Evolutionary conservation across 2,797 vertebrate species (phyloP), one percentile per base, ranked within the genome.

Genomic region (Pseudochaenichthys georgianus): DNA sequence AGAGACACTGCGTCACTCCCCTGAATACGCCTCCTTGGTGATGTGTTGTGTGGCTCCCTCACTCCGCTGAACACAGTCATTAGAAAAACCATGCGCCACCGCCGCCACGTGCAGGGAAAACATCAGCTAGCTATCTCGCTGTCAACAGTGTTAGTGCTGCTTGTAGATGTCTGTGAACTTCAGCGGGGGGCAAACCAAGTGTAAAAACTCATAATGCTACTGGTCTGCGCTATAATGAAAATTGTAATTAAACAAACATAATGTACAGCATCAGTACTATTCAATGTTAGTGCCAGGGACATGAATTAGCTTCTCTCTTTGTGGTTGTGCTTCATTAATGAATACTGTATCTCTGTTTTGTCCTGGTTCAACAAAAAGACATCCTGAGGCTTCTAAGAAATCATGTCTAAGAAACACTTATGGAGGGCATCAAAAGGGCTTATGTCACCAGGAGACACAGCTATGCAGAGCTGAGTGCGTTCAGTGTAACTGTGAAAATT

Each of bases 31-130:
- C 73, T 71, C 51, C 57, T 61, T 70, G 21, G 53, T 64, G 70
- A 81, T 28, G 74, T 73, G 60, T 57, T 83, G 48, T 1, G 5
- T 53, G 48, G 34, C 64, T 77, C 47, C 70, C 41, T 75, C 63
- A 67, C 62, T 63, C 53, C 15, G 50, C 53, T 79, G 80, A 87
- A 78, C 75, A 62, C 54, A 55, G 70, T 80, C 64, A 82, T 80
- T 79, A 71, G 47, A 15, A 63, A 31, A 80, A 62, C 31, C 73
- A 71, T 48, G 64, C 53, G 73, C 58, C n/a, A n/a, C n/a, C n/a
- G n/a, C n/a, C n/a, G n/a, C n/a, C 64, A 80, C 71, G 76, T 60
- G 82, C 64, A 84, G 10, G 58, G 21, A 76, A 55, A 73, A 65
- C 46, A 52, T 47, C 60, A 69, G 21, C 53, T 1, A 31, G 60